Evolutionary conservation across 1,140 invertebrate species (phyloP).

Genomic region (Drosophila lacteicornis): DNA sequence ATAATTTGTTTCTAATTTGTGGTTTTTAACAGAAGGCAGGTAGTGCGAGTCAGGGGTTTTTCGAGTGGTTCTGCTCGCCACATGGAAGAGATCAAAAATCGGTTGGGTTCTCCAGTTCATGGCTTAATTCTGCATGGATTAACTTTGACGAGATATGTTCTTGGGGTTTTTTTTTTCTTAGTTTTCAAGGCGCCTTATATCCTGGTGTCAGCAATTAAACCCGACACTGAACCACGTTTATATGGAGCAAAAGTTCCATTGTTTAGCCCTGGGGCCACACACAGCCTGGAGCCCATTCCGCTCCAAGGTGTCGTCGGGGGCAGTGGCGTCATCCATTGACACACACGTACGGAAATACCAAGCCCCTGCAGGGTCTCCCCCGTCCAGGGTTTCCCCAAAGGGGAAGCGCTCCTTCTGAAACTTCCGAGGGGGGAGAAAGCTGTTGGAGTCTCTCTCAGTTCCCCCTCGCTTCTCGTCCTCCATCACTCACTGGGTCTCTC

Average conservation of each 20-base stretch:
- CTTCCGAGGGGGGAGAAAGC: slow-evolving; percentile 27
- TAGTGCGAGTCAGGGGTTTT: slow-evolving; percentile 17
- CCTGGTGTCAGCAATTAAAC: slow-evolving; percentile 43
- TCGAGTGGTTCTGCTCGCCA: slow-evolving; percentile 33
- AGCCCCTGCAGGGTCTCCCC: background rate
- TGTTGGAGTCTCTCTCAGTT: slow-evolving; percentile 1
- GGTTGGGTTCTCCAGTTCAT: slow-evolving; percentile 25
- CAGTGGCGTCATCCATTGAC: slow-evolving; percentile 75
- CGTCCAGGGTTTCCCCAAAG: slow-evolving; percentile 4
- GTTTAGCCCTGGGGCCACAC: slow-evolving; percentile 41
- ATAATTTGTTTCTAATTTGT: slow-evolving; percentile 70
- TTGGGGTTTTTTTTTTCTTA: slow-evolving; percentile 16
- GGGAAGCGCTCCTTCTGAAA: slow-evolving; percentile 11
- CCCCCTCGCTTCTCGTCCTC: slow-evolving; percentile 4
- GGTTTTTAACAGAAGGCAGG: slow-evolving; percentile 57
- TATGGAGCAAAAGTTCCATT: slow-evolving; percentile 47
- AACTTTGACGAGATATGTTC: slow-evolving; percentile 15
- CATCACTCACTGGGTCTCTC: slow-evolving; percentile 28
- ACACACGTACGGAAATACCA: slow-evolving; percentile 30
- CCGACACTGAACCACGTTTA: slow-evolving; percentile 43
- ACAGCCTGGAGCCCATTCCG: slow-evolving; percentile 41
- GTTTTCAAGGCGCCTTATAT: slow-evolving; percentile 35
- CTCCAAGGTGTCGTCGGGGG: slow-evolving; percentile 65
- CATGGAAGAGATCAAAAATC: slow-evolving; percentile 26
- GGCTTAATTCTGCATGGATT: slow-evolving; percentile 30